Conservation (phyloP, 1,140 invertebrate genomes). For the Drosophila punjabiensis region DNA sequence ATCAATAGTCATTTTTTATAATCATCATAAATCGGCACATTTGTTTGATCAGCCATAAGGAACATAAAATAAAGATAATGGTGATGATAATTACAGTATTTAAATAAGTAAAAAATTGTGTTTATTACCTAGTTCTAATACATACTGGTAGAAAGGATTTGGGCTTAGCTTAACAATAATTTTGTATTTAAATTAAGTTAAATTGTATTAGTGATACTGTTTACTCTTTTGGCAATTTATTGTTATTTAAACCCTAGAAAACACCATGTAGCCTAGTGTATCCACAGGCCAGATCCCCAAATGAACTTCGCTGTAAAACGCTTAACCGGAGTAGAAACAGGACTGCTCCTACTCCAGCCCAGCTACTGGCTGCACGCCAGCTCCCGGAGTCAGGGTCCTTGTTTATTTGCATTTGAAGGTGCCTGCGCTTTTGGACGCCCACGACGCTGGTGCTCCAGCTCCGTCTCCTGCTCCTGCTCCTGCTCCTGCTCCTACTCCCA, state of each 20-base stretch:
- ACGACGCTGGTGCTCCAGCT: constrained; percentile 1
- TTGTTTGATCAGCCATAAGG: not conserved
- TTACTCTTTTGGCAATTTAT: not conserved
- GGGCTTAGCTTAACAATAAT: not conserved
- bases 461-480: constrained; percentile 4
- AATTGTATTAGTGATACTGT: not conserved
- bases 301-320: constrained; percentile 59
- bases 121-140: too few species aligned
- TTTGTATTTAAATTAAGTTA: not conserved
- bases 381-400: constrained; percentile 43
- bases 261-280: constrained; percentile 47
- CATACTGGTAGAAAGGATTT: too few species aligned
- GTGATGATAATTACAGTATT: not conserved
- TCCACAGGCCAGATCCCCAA: constrained; percentile 32
- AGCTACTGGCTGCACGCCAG: constrained; percentile 65
- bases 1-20: not conserved
- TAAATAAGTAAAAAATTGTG: not conserved
- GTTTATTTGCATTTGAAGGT: constrained; percentile 69
- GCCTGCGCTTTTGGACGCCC: constrained; percentile 63
- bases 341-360: constrained; percentile 7
- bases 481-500: not conserved
- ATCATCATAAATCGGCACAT: not conserved
- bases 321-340: constrained; percentile 48
- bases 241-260: not conserved
- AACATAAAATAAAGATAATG: not conserved